Conservation (phyloP, 1,140 invertebrate genomes). For the Teleogryllus occipitalis region DNA sequence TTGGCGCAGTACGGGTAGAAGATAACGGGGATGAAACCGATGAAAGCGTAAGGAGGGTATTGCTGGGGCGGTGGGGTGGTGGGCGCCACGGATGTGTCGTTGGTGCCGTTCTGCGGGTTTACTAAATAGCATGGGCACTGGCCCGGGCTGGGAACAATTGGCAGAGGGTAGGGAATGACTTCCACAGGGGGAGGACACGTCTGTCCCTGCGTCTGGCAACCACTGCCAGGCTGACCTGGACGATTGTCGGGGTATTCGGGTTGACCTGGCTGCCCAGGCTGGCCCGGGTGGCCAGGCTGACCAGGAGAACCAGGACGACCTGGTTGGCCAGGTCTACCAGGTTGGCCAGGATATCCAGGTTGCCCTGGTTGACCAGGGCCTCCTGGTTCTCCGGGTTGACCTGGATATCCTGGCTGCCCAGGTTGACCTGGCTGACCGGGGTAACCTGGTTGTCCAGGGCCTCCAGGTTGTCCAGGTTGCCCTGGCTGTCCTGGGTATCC, state of each 20-base stretch:
- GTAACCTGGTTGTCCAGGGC: background rate
- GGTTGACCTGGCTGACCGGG: background rate
- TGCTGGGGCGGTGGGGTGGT: constrained; percentile 19
- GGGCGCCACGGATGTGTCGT: constrained; percentile 24
- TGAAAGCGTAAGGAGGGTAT: constrained; percentile 38
- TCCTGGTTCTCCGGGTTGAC: background rate
- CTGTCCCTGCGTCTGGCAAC: background rate
- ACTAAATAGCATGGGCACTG: constrained; percentile 46
- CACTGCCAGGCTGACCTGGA: background rate
- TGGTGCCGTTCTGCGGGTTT: constrained; percentile 32
- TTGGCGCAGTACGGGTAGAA: constrained; percentile 47
- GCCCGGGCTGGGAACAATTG: constrained; percentile 43
- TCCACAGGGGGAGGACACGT: constrained; percentile 34
- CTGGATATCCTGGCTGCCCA: background rate
- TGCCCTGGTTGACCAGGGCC: background rate
- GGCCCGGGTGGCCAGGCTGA: constrained; percentile 29
- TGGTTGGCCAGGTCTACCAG: background rate
- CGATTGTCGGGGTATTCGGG: constrained; percentile 24
- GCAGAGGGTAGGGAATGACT: constrained; percentile 44
- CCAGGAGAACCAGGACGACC: background rate
- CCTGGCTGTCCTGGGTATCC: background rate
- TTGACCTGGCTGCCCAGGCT: constrained; percentile 29
- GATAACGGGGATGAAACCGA: constrained; percentile 50
- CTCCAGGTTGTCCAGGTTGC: background rate
- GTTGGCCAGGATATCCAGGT: background rate